Evolutionary conservation across 2,113 vertebrate species (phyloP).

Genomic region (Tragelaphus scriptus): DNA sequence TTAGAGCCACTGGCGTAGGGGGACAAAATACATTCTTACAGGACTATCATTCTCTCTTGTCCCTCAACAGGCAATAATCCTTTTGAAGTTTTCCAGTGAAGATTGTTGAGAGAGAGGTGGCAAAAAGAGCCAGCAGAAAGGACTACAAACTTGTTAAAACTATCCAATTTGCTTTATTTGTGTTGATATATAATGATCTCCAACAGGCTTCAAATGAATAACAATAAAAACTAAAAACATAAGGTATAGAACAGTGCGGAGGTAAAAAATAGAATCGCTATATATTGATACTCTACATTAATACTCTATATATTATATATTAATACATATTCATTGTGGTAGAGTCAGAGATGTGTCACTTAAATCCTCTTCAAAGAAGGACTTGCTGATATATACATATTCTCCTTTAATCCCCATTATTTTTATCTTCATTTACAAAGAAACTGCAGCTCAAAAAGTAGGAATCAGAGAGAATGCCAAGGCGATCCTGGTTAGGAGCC

Average conservation of each 20-base stretch:
- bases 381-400: neutral
- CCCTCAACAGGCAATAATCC: neutral
- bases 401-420: neutral
- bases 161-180: neutral
- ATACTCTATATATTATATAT: neutral
- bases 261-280: neutral
- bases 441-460: neutral
- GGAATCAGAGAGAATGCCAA: neutral
- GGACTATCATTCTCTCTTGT: neutral
- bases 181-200: neutral
- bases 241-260: neutral
- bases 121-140: neutral
- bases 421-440: conserved; percentile 13
- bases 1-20: neutral
- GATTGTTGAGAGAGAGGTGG: neutral
- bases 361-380: neutral
- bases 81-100: conserved; percentile 7
- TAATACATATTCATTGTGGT: neutral
- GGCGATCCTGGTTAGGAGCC: neutral
- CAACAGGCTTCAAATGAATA: conserved; percentile 15
- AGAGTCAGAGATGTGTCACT: neutral
- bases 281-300: neutral
- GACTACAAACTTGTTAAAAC: neutral
- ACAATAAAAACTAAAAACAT: neutral
- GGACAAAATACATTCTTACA: conserved; percentile 4